A percentile compares a stretch with the other conserved stretches of the same genome.
Conservation (phyloP, 2,113 vertebrate species). For the Ammodramus savannarum region DNA sequence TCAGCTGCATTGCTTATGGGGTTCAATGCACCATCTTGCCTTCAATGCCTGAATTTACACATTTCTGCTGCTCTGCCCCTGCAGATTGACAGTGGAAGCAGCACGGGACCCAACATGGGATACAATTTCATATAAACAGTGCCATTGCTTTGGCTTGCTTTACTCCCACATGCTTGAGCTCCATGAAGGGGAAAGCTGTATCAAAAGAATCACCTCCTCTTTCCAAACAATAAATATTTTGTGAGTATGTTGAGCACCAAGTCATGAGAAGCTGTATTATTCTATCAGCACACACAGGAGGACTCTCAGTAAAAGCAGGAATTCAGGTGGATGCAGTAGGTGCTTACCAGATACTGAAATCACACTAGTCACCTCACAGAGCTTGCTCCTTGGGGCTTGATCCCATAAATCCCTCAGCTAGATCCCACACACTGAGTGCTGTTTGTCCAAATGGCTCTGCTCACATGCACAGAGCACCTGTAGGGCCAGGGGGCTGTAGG, state of each 20-base stretch:
- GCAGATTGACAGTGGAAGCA: not conserved
- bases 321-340: not conserved
- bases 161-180: not conserved
- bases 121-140: not conserved
- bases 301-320: not conserved
- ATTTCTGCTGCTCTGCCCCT: not conserved
- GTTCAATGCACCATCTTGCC: not conserved
- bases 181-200: not conserved
- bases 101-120: accelerated
- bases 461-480: not conserved
- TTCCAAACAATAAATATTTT: not conserved
- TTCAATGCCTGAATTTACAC: not conserved
- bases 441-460: not conserved
- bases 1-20: not conserved
- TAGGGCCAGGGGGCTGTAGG: not conserved
- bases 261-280: not conserved
- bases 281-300: not conserved
- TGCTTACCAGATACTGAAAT: not conserved
- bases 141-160: not conserved
- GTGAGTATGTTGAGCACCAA: not conserved
- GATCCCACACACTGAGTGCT: not conserved
- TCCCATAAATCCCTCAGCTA: not conserved
- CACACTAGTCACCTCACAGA: not conserved
- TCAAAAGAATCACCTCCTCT: not conserved
- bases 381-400: not conserved